phyloP scores from a whole-genome alignment of 2,113 vertebrate species.

The Hemicordylus capensis region DNA sequence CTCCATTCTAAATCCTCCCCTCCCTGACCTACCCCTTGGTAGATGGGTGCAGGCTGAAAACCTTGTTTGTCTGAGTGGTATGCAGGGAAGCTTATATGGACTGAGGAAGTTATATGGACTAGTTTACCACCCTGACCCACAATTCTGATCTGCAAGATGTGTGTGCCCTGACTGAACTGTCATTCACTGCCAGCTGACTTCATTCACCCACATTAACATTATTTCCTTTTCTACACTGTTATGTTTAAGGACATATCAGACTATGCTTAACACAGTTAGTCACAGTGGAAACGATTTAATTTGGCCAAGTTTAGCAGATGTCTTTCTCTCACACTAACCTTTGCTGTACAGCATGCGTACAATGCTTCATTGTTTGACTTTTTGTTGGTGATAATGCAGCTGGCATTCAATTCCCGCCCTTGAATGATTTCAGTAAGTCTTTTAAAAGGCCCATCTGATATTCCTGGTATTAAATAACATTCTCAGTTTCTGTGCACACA shows the following conservation, averaged over 20 bases:
- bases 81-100: neutral
- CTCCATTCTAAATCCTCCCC: no score
- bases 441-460: constrained; percentile 55
- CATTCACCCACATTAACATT: neutral
- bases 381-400: constrained; percentile 56
- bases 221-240: neutral
- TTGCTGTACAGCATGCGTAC: constrained; percentile 43
- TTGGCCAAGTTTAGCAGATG: constrained; percentile 23
- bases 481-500: constrained; percentile 56
- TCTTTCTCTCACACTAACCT: constrained; percentile 37
- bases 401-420: constrained; percentile 48
- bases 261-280: neutral
- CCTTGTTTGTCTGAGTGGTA: neutral
- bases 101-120: no score
- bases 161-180: no score
- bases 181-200: neutral
- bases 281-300: constrained; percentile 16
- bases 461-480: constrained; percentile 58
- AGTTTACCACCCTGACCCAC: neutral
- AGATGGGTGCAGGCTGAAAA: neutral
- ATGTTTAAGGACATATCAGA: constrained; percentile 37
- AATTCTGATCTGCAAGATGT: neutral
- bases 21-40: no score
- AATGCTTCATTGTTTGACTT: constrained; percentile 63
- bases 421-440: constrained; percentile 49